Evolutionary conservation across 2,888 invertebrate genomes (phyloP).

Genomic region (Actias luna): DNA sequence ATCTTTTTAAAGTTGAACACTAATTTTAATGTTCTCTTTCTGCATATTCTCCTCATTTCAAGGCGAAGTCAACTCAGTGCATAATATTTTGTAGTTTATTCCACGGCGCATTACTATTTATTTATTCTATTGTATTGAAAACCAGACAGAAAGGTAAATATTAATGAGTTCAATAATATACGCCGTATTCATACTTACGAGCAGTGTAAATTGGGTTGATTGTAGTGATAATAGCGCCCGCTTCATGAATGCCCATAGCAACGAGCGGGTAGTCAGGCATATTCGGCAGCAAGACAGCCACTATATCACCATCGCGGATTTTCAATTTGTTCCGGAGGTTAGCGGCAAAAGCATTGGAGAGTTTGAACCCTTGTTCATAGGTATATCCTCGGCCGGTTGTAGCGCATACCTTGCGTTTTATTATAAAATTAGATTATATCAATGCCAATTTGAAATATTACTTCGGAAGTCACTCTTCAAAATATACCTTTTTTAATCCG

Average conservation of each 20-base stretch:
- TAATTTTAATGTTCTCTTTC: background rate
- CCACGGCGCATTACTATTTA: too few relatives aligned
- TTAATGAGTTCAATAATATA: too few relatives aligned
- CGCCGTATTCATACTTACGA: conserved; percentile 60
- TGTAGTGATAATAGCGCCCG: conserved; percentile 86
- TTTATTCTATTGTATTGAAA: too few relatives aligned
- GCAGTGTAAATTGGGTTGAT: conserved; percentile 89
- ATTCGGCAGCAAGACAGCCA: conserved; percentile 88
- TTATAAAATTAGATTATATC: background rate
- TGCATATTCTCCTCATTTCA: background rate
- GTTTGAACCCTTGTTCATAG: conserved; percentile 84
- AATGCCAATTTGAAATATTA: background rate
- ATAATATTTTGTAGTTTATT: background rate
- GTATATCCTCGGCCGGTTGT: conserved; percentile 87
- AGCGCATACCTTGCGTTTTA: conserved; percentile 84
- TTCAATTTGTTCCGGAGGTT: conserved; percentile 85
- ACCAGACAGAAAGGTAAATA: too few relatives aligned
- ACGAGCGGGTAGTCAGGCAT: conserved; percentile 87
- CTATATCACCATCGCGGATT: conserved; percentile 83
- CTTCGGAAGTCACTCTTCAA: too few relatives aligned
- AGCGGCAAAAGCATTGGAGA: conserved; percentile 84
- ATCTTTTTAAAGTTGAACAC: background rate
- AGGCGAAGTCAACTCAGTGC: background rate
- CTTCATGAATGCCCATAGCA: conserved; percentile 85
- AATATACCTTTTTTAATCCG: too few relatives aligned